Conservation (phyloP, 2,888 invertebrate species). For the Diploptera punctata region DNA sequence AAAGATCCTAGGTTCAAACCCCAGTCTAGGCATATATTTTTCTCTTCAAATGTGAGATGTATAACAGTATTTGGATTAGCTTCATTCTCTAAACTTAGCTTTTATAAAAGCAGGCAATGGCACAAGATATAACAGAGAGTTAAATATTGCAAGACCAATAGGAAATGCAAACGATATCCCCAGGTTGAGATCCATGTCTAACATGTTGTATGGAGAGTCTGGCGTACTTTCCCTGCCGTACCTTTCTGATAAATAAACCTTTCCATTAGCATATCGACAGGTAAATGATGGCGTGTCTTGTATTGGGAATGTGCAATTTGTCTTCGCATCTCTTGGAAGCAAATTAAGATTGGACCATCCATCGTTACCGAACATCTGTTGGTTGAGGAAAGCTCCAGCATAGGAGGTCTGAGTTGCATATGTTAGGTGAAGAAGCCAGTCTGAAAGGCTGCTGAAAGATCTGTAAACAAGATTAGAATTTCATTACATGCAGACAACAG, state of each 20-base stretch:
- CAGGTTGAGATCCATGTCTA: conserved; percentile 78
- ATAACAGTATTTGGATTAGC: too few relatives aligned
- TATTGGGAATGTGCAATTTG: conserved; percentile 63
- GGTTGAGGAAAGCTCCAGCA: conserved; percentile 75
- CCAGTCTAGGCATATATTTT: too few relatives aligned
- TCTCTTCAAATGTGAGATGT: too few relatives aligned
- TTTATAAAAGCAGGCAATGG: conserved; percentile 85
- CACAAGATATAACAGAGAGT: conserved; percentile 83
- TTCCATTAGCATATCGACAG: conserved; percentile 74
- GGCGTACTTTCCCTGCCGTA: conserved; percentile 66
- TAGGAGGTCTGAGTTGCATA: conserved; percentile 82
- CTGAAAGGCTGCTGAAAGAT: conserved; percentile 78
- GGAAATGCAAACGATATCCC: conserved; percentile 85
- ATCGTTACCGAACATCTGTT: conserved; percentile 66
- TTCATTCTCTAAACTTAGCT: conserved; percentile 84
- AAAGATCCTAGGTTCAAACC: too few relatives aligned
- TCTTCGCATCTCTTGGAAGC: conserved; percentile 59
- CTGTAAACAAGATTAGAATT: too few relatives aligned
- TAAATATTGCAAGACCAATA: conserved; percentile 79
- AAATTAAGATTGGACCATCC: conserved; percentile 51
- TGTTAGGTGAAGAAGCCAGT: conserved; percentile 81
- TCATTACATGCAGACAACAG: too few relatives aligned
- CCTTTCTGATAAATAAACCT: conserved; percentile 73
- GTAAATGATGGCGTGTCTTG: conserved; percentile 56
- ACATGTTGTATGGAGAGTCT: conserved; percentile 64